A percentile compares a stretch with the other conserved stretches of the same genome.
phyloP scores from a whole-genome alignment of 2,888 invertebrate species.

The Philhelius pedissequus region DNA sequence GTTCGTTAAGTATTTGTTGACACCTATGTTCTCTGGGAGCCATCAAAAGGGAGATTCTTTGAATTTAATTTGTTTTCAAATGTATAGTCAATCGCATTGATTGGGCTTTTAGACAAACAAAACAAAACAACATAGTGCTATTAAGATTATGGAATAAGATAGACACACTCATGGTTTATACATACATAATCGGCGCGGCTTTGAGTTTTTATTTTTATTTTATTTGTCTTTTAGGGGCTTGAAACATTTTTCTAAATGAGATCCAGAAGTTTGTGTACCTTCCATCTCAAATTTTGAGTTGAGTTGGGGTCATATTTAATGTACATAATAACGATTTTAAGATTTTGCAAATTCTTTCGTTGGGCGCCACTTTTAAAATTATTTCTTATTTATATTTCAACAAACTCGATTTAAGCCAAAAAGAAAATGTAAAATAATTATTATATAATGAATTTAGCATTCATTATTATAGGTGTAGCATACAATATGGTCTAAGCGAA shows the following conservation, averaged over 20 bases:
- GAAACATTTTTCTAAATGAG: background rate
- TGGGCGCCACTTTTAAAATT: too few relatives aligned
- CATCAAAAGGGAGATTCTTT: background rate
- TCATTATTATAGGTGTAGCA: too few relatives aligned
- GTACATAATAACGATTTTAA: too few relatives aligned
- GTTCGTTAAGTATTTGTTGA: constrained; percentile 48
- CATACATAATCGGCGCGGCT: background rate
- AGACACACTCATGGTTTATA: background rate
- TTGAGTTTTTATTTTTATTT: background rate
- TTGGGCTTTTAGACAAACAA: constrained; percentile 26
- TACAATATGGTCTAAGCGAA: too few relatives aligned
- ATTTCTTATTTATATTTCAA: too few relatives aligned
- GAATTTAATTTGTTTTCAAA: background rate
- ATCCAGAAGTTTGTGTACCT: too few relatives aligned
- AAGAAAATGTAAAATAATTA: too few relatives aligned
- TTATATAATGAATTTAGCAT: too few relatives aligned
- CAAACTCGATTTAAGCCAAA: too few relatives aligned
- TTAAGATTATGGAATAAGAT: constrained; percentile 29
- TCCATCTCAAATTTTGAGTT: too few relatives aligned
- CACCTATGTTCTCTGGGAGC: constrained; percentile 46
- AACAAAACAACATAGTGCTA: constrained; percentile 6
- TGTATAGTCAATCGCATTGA: background rate
- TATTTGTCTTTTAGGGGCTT: background rate
- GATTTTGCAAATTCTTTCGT: too few relatives aligned
- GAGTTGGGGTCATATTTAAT: too few relatives aligned